Conservation (phyloP, 2,888 invertebrate genomes). For the Eristalis pertinax region DNA sequence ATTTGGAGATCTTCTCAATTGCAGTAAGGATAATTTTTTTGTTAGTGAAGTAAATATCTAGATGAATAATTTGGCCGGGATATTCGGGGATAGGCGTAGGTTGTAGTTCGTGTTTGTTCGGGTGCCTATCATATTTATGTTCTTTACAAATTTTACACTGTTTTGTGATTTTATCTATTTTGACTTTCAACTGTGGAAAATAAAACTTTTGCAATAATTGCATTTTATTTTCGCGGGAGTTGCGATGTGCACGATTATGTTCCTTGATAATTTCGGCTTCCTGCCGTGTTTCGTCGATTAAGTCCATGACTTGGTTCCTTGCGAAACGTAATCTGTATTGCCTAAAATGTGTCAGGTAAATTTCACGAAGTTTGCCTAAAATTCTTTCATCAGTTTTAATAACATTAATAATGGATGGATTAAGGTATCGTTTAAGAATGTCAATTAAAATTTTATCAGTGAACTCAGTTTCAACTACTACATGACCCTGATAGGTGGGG, state of each 20-base stretch:
- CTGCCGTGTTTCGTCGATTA: neutral
- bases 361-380: conserved; percentile 3
- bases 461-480: conserved; percentile 30
- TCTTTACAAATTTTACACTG: conserved; percentile 51
- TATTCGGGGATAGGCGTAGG: conserved; percentile 38
- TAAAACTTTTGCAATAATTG: conserved; percentile 61
- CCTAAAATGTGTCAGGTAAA: neutral
- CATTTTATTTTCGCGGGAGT: conserved; percentile 31
- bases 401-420: conserved; percentile 36
- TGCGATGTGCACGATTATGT: conserved; percentile 19
- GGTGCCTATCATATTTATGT: conserved; percentile 56
- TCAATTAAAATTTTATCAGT: conserved; percentile 18
- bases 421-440: conserved; percentile 37
- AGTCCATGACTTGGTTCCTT: conserved; percentile 2
- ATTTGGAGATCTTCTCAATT: conserved; percentile 21
- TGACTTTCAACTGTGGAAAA: conserved; percentile 52
- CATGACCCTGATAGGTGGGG: conserved; percentile 46
- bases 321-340: conserved; percentile 2
- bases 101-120: conserved; percentile 33
- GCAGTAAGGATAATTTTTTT: conserved; percentile 16
- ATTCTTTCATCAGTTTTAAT: conserved; percentile 8
- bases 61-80: conserved; percentile 36
- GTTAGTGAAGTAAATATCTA: conserved; percentile 35
- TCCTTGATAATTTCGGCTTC: conserved; percentile 1
- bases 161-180: conserved; percentile 56